Evolutionary conservation across 2,888 invertebrate species (phyloP).

Genomic region (Pocota personata): DNA sequence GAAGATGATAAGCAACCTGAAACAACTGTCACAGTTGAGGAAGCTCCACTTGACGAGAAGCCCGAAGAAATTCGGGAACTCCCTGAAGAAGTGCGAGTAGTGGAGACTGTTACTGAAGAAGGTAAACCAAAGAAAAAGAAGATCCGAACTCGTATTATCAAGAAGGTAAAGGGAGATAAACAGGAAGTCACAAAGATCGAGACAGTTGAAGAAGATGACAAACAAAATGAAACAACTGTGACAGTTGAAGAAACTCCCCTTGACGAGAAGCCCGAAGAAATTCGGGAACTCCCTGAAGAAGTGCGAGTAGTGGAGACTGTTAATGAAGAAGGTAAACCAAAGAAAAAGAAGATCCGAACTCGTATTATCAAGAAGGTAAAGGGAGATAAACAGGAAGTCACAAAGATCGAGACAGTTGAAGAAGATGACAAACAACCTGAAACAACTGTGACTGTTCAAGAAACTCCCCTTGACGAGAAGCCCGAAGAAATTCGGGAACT

Average conservation of each 20-base stretch:
- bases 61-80: constrained; percentile 23
- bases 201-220: constrained; percentile 52
- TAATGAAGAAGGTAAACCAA: constrained; percentile 37
- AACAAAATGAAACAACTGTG: constrained; percentile 39
- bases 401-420: constrained; percentile 46
- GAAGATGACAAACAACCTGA: constrained; percentile 44
- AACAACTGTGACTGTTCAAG: constrained; percentile 45
- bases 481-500: constrained; percentile 33
- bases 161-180: constrained; percentile 49
- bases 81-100: constrained; percentile 14
- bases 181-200: constrained; percentile 57
- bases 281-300: constrained; percentile 35
- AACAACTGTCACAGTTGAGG: constrained; percentile 47
- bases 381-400: constrained; percentile 43
- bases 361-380: constrained; percentile 43
- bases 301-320: background rate
- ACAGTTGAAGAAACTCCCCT: constrained; percentile 46
- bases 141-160: constrained; percentile 43
- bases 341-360: constrained; percentile 33
- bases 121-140: constrained; percentile 45
- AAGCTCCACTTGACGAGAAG: constrained; percentile 32
- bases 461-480: constrained; percentile 26
- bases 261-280: constrained; percentile 26
- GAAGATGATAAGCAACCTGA: constrained; percentile 43
- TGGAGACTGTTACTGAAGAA: constrained; percentile 31